phyloP scores from a whole-genome alignment of 2,797 vertebrate genomes.

The Cynopterus sphinx region DNA sequence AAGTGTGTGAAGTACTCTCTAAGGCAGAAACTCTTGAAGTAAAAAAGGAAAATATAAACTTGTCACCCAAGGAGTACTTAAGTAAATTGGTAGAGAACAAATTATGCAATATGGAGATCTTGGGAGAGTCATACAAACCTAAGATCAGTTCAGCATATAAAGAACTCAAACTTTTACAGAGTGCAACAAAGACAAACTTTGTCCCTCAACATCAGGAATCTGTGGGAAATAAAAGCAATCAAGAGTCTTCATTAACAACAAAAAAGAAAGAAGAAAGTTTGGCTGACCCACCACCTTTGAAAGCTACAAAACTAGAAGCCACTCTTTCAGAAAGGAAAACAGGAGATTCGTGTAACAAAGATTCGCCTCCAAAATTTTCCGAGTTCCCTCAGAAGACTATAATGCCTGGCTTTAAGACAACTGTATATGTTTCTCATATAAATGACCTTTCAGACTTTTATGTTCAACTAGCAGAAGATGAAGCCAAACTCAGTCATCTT shows the following conservation, averaged over 20 bases:
- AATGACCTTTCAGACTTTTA: conserved; percentile 91
- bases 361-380: conserved; percentile 70
- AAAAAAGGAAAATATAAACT: conserved; percentile 21
- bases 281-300: not conserved
- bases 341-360: not conserved
- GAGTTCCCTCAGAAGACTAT: conserved; percentile 87
- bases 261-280: conserved; percentile 17
- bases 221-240: conserved; percentile 18
- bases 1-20: not conserved
- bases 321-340: conserved; percentile 23
- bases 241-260: not conserved
- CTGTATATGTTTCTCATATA: conserved; percentile 91
- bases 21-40: not conserved
- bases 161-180: conserved; percentile 46
- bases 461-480: conserved; percentile 90
- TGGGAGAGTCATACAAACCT: not conserved
- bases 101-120: not conserved
- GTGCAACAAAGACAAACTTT: not conserved
- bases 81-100: conserved; percentile 36
- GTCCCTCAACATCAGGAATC: conserved; percentile 1
- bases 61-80: not conserved
- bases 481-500: conserved; percentile 86
- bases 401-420: conserved; percentile 84
- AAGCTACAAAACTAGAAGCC: not conserved
- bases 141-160: conserved; percentile 9